Conservation (phyloP, 1,140 invertebrate species). For the Trinorchestia longiramus region DNA sequence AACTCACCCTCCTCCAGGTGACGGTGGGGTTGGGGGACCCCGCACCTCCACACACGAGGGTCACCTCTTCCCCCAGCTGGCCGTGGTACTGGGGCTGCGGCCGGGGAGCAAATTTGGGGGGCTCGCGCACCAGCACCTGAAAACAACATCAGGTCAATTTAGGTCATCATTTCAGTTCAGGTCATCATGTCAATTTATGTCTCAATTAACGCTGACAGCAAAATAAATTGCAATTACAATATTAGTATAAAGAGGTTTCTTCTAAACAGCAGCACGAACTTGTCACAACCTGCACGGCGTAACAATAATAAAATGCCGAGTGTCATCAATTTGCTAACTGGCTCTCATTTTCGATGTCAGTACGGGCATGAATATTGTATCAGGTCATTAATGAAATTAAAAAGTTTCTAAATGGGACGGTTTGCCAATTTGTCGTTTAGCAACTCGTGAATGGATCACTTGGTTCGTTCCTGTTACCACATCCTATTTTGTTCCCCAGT, state of each 20-base stretch:
- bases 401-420: background rate
- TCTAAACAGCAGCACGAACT: background rate
- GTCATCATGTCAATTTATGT: background rate
- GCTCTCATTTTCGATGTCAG: background rate
- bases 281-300: background rate
- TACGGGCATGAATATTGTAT: background rate
- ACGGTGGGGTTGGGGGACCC: conserved; percentile 91
- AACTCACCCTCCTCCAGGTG: conserved; percentile 86
- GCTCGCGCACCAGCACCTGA: conserved; percentile 92
- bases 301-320: background rate
- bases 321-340: background rate
- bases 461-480: too few species aligned
- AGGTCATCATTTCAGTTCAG: background rate
- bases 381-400: background rate
- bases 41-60: conserved; percentile 93
- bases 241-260: background rate
- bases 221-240: too few species aligned
- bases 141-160: background rate
- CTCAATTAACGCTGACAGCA: background rate
- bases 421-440: background rate
- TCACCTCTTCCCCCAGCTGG: conserved; percentile 88
- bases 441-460: too few species aligned
- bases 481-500: too few species aligned
- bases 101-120: conserved; percentile 85
- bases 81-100: conserved; percentile 88